Percentiles rank a stretch among this genome's conserved stretches.
These are phyloP conservation scores for Amphiduros pacificus DNA, from an alignment of 2,888 invertebrate genomes.

Conservation along the genomic window DNA sequence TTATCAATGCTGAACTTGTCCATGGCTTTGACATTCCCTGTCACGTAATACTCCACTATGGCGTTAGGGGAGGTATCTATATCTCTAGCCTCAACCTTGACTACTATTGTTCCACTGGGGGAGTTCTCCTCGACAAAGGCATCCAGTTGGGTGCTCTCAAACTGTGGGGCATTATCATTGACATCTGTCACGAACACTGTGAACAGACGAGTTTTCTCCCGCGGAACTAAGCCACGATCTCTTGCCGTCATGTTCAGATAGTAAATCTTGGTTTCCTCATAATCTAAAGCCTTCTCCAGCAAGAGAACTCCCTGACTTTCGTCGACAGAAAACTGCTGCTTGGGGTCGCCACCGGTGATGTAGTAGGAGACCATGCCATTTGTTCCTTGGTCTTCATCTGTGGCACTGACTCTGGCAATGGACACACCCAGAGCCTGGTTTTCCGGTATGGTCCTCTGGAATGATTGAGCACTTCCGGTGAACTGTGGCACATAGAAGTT, in stretches of 20 bases:
- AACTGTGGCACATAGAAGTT: constrained; percentile 75
- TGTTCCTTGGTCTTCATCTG: constrained; percentile 67
- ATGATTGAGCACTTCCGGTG: constrained; percentile 69
- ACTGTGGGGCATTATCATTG: constrained; percentile 82
- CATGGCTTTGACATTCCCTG: constrained; percentile 61
- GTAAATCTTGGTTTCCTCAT: constrained; percentile 82
- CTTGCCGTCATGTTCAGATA: constrained; percentile 83
- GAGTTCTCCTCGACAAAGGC: constrained; percentile 84
- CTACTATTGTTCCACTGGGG: constrained; percentile 69
- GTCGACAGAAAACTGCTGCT: constrained; percentile 79
- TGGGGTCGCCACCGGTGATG: constrained; percentile 82
- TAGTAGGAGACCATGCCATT: constrained; percentile 90
- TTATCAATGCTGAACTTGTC: constrained; percentile 76
- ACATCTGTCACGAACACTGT: constrained; percentile 88
- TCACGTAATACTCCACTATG: constrained; percentile 72
- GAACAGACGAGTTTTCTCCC: constrained; percentile 76
- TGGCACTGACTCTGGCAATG: constrained; percentile 76
- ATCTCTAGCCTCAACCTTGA: constrained; percentile 74
- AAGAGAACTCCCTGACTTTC: constrained; percentile 77
- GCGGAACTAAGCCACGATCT: constrained; percentile 82
- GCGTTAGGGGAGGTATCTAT: constrained; percentile 87
- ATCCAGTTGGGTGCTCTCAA: constrained; percentile 76
- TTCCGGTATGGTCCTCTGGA: constrained; percentile 79
- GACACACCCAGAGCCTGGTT: constrained; percentile 90
- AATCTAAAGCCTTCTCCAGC: constrained; percentile 80